Conservation (phyloP, 2,888 invertebrate species). For the Cheilosia impressa region DNA sequence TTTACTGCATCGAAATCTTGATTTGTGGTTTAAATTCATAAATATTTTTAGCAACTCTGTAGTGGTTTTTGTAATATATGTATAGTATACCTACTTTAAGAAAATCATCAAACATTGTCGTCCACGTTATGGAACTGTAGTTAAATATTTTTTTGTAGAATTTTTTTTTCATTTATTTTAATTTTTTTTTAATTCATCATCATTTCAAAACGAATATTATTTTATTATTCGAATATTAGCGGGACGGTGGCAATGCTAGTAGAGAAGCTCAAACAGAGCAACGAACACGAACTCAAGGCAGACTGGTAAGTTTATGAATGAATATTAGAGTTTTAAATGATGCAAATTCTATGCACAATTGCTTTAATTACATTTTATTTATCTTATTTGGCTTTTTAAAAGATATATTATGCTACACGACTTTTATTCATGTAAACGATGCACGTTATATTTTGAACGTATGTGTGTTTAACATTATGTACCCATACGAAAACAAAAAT, state of each 20-base stretch:
- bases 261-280: slow-evolving; percentile 77
- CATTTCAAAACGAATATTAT: slow-evolving; percentile 78
- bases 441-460: no score
- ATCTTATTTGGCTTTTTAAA: background rate
- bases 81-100: slow-evolving; percentile 78
- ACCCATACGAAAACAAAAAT: no score
- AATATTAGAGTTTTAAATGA: background rate
- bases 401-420: no score
- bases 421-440: no score
- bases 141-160: slow-evolving; percentile 55
- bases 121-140: slow-evolving; percentile 34
- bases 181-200: slow-evolving; percentile 76
- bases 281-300: slow-evolving; percentile 51
- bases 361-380: background rate
- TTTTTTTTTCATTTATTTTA: slow-evolving; percentile 52
- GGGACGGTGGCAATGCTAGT: slow-evolving; percentile 77
- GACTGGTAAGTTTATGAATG: slow-evolving; percentile 52
- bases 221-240: slow-evolving; percentile 79
- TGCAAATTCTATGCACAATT: background rate
- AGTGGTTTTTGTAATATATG: slow-evolving; percentile 19
- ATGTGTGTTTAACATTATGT: no score
- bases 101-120: slow-evolving; percentile 82
- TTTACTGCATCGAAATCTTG: no score
- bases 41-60: background rate
- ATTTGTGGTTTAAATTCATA: no score